Evolutionary conservation across 2,797 vertebrate genomes (phyloP).

Genomic region (Calcarius lapponicus): DNA sequence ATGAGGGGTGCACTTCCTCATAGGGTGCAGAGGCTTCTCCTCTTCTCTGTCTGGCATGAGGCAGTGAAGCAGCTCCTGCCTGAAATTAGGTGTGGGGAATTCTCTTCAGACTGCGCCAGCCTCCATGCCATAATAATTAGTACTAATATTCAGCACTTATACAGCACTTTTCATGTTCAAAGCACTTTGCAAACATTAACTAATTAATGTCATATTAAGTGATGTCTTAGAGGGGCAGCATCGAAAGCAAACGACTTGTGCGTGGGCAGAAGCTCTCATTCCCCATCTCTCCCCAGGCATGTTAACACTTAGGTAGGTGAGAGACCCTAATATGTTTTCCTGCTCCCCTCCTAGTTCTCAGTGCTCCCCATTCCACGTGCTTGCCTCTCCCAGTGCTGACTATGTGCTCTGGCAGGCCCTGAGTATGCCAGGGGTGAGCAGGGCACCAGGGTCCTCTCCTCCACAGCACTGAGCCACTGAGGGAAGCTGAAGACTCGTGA

Average conservation of each 20-base stretch:
- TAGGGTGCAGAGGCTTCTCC: background rate
- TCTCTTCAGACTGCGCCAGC: background rate
- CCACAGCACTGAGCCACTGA: background rate
- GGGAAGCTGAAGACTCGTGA: background rate
- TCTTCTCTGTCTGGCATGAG: background rate
- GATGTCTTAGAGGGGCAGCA: constrained; percentile 12
- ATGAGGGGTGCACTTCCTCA: background rate
- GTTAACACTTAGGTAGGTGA: background rate
- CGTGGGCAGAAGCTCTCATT: background rate
- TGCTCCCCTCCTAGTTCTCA: background rate
- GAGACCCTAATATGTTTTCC: background rate
- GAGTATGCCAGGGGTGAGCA: background rate
- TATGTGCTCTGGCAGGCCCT: background rate
- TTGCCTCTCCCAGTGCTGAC: background rate
- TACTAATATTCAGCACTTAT: constrained; percentile 31
- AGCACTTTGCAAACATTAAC: constrained; percentile 56
- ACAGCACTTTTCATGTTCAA: constrained; percentile 53
- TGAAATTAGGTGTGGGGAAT: background rate
- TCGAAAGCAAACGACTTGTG: background rate
- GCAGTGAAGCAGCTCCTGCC: background rate
- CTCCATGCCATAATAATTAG: constrained; percentile 15
- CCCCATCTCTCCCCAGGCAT: background rate
- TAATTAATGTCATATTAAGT: constrained; percentile 58
- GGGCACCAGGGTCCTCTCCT: background rate
- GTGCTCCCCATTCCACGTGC: background rate